Conservation (phyloP, 1,140 invertebrate genomes). For the Venustaconcha ellipsiformis region DNA sequence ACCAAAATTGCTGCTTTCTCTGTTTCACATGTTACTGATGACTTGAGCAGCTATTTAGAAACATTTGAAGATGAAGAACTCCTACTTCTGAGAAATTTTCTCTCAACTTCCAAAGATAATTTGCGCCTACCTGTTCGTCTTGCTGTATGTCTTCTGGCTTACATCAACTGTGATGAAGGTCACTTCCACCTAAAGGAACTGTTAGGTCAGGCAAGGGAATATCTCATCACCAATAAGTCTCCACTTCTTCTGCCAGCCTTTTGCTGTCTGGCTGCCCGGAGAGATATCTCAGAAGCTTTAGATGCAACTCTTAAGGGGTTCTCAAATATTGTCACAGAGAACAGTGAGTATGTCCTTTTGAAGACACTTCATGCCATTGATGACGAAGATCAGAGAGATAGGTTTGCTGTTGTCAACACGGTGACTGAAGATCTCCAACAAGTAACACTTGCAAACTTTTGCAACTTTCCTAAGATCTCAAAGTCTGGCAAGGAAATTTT, state of each 20-base stretch:
- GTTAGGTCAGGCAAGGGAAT: conserved; percentile 30
- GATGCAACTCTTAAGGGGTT: conserved; percentile 14
- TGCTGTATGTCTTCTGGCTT: conserved; percentile 46
- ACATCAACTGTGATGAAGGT: conserved; percentile 20
- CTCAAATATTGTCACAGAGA: conserved; percentile 11
- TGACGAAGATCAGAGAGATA: conserved; percentile 15
- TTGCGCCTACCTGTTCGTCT: conserved; percentile 23
- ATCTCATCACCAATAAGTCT: conserved; percentile 21
- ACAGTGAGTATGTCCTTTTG: conserved; percentile 10
- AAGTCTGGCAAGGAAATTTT: conserved; percentile 17
- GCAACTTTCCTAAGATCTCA: conserved; percentile 6
- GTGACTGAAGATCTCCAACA: conserved; percentile 8
- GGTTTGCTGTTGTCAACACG: conserved; percentile 14
- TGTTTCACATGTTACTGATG: conserved; percentile 32
- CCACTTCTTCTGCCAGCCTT: conserved; percentile 46
- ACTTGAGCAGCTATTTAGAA: conserved; percentile 39
- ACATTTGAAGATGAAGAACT: conserved; percentile 49
- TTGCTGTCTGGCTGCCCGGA: conserved; percentile 46
- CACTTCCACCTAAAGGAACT: conserved; percentile 35
- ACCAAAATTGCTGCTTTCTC: conserved; percentile 43
- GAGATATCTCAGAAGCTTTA: conserved; percentile 26
- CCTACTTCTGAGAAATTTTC: conserved; percentile 33
- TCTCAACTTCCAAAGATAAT: conserved; percentile 30
- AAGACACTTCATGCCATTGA: conserved; percentile 2
- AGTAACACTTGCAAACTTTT: conserved; percentile 12